Conservation (phyloP, 2,888 invertebrate genomes). For the Diplolepis rosae region DNA sequence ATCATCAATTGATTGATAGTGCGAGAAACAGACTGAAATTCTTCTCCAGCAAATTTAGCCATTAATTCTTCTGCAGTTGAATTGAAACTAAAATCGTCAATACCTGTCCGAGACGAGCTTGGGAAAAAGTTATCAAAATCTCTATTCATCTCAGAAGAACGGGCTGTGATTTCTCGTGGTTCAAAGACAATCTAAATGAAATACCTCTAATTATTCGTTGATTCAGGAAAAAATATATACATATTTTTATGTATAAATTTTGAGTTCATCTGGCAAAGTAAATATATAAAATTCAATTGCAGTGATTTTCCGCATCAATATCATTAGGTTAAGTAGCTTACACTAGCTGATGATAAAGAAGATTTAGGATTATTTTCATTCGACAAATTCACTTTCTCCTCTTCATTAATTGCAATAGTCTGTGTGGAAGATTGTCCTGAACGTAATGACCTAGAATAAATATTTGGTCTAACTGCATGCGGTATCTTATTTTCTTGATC, state of each 20-base stretch:
- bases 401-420: background rate
- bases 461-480: slow-evolving; percentile 45
- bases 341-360: slow-evolving; percentile 38
- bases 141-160: slow-evolving; percentile 63
- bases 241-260: too few species aligned
- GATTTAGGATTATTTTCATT: background rate
- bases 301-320: too few species aligned
- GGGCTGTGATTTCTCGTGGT: slow-evolving; percentile 66
- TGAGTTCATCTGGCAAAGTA: too few species aligned
- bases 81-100: slow-evolving; percentile 59
- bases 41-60: slow-evolving; percentile 63
- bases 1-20: slow-evolving; percentile 69
- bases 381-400: background rate
- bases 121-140: slow-evolving; percentile 44
- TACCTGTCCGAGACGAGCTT: slow-evolving; percentile 42
- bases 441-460: slow-evolving; percentile 30
- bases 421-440: slow-evolving; percentile 42
- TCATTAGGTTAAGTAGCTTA: too few species aligned
- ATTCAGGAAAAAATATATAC: slow-evolving; percentile 22
- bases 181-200: slow-evolving; percentile 63
- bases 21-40: slow-evolving; percentile 69
- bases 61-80: slow-evolving; percentile 62
- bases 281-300: too few species aligned
- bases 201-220: background rate
- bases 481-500: slow-evolving; percentile 65